Conservation (phyloP, 2,888 invertebrate genomes). For the Ochlodes sylvanus region DNA sequence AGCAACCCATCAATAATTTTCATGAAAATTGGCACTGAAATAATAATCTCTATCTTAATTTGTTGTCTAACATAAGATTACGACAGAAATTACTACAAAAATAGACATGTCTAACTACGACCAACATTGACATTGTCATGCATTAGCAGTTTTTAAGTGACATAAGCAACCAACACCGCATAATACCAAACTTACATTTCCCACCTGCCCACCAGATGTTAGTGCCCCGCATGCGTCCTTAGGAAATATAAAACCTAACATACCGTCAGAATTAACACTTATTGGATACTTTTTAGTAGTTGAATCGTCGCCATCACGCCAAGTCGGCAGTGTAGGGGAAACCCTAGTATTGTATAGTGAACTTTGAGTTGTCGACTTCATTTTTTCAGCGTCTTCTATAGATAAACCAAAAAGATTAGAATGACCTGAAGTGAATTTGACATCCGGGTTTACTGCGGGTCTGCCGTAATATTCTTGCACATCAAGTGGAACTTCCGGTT, state of each 20-base stretch:
- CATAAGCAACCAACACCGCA: constrained; percentile 7
- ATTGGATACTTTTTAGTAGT: constrained; percentile 77
- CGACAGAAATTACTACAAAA: no score
- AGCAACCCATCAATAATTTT: no score
- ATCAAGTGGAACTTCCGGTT: constrained; percentile 53
- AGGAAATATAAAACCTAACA: constrained; percentile 48
- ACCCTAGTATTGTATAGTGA: constrained; percentile 82
- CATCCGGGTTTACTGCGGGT: constrained; percentile 50
- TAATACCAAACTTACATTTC: constrained; percentile 1
- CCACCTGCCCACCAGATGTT: constrained; percentile 10
- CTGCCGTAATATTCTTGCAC: constrained; percentile 56
- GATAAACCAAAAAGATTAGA: constrained; percentile 87
- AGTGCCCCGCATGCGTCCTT: constrained; percentile 40
- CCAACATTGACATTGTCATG: neutral
- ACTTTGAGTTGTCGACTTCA: constrained; percentile 79
- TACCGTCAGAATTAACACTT: constrained; percentile 73
- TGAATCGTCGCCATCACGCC: constrained; percentile 71
- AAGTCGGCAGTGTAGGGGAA: constrained; percentile 87
- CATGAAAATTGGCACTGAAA: no score
- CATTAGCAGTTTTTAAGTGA: neutral
- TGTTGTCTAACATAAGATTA: no score
- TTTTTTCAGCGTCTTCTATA: constrained; percentile 85
- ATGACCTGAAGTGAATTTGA: constrained; percentile 86
- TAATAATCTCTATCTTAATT: no score
- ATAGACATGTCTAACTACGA: no score